Conservation (phyloP, 2,888 invertebrate species). For the Acleris emargana region DNA sequence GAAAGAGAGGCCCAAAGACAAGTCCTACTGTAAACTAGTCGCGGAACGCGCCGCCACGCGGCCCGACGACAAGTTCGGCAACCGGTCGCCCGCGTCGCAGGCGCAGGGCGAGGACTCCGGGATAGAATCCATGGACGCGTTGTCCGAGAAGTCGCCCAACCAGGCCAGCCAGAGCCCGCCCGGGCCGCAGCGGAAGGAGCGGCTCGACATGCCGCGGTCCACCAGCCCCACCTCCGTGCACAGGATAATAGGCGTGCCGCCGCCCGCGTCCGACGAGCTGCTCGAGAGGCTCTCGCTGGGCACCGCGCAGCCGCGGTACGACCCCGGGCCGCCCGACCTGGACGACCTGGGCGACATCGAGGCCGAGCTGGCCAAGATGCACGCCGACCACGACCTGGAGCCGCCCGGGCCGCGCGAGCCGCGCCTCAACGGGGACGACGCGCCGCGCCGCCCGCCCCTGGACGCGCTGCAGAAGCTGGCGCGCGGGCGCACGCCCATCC, state of each 20-base stretch:
- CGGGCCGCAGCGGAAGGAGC: slow-evolving; percentile 71
- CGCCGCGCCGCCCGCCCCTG: slow-evolving; percentile 51
- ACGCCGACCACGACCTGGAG: slow-evolving; percentile 73
- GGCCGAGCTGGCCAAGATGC: slow-evolving; percentile 88
- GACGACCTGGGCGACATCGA: slow-evolving; percentile 86
- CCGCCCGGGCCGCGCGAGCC: slow-evolving; percentile 44
- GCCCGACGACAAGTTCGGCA: slow-evolving; percentile 65
- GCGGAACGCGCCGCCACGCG: slow-evolving; percentile 69
- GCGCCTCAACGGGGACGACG: slow-evolving; percentile 67
- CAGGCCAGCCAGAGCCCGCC: slow-evolving; percentile 91
- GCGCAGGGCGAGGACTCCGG: slow-evolving; percentile 94
- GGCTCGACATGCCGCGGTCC: slow-evolving; percentile 72
- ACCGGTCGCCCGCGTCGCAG: slow-evolving; percentile 77
- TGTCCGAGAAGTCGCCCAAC: slow-evolving; percentile 96
- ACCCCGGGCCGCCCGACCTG: slow-evolving; percentile 69
- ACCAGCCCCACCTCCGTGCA: slow-evolving; percentile 74
- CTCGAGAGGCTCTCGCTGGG: slow-evolving; percentile 60
- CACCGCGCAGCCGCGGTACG: slow-evolving; percentile 60
- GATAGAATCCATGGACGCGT: slow-evolving; percentile 96
- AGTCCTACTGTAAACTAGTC: slow-evolving; percentile 82
- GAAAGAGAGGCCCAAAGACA: slow-evolving; percentile 76
- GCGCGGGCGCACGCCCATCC: slow-evolving; percentile 63
- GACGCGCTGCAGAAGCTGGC: slow-evolving; percentile 36
- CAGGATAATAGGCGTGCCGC: slow-evolving; percentile 73
- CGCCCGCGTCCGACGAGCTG: slow-evolving; percentile 64